Base-by-base conservation (phyloP, 2,797 vertebrate genomes). In the Acropternis orthonyx region DNA sequence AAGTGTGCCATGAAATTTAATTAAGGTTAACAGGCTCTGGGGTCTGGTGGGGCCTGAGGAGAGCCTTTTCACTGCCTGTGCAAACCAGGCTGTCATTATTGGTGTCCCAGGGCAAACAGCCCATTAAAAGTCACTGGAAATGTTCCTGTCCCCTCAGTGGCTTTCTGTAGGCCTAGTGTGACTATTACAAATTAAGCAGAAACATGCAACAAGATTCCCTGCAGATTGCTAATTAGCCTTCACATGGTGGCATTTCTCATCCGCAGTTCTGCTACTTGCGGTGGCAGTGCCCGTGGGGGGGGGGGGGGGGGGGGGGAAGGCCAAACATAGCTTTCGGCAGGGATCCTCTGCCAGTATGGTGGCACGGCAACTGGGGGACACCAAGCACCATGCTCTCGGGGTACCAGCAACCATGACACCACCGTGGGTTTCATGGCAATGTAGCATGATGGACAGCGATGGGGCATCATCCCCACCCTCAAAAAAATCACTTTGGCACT, bases 1-100 rank as follows among this genome's bases (percentile, higher is more conserved):
- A 92, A 97, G 82, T 73, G 83, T 94, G 88, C 88, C 88, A 91
- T 89, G 89, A 92, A 94, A 89, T 94, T 73, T 84, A 94, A 91
- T 90, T 93, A 93, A 97, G 83, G 73, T 69, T 82, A 92, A 63
- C 63, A 76, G 73, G 74, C 88, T 86, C 28, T 66, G 46, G 89
- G 77, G 76, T 65, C 95, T 91, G 85, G 82, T 92, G 72, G 72
- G 65, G 78, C 81, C 75, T 55, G 54, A 82, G 82, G 86, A 92
- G 86, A 78, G 80, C 59, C 85, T 75, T 93, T 86, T 79, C 69
- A 20, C 61, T 59, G 61, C 63, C 85, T 68, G 26, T 5, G 5
- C 74, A 86, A 84, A 86, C 9, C 0, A 6, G 67, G 28, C 79
- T 73, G 80, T 91, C 91, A 84, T 88, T 88, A 92, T 20, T 0